Conservation (phyloP, 2,888 invertebrate genomes). For the Cetonia aurata region DNA sequence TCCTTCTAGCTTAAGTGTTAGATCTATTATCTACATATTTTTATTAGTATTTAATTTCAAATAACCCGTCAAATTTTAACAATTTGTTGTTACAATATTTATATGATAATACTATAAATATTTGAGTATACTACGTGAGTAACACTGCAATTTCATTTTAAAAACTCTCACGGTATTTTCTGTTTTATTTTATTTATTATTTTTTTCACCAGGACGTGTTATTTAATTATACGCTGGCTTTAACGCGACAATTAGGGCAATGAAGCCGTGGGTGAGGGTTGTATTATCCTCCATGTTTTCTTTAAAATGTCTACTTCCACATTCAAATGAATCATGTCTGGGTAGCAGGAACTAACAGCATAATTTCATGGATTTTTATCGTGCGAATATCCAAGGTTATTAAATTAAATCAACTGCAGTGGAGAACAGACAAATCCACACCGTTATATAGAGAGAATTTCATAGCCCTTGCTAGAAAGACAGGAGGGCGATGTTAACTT, state of each 20-base stretch:
- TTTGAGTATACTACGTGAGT: background rate
- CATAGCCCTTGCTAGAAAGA: too few relatives aligned
- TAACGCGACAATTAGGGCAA: slow-evolving; percentile 24
- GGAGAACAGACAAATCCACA: too few relatives aligned
- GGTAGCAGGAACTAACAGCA: slow-evolving; percentile 22
- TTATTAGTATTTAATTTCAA: slow-evolving; percentile 10
- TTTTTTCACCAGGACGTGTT: too few relatives aligned
- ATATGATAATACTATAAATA: slow-evolving; percentile 4
- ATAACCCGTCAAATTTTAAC: slow-evolving; percentile 7
- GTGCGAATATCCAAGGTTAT: slow-evolving; percentile 25
- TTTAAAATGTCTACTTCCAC: slow-evolving; percentile 34
- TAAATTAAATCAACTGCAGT: slow-evolving; percentile 20
- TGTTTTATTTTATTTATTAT: too few relatives aligned
- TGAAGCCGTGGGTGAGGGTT: slow-evolving; percentile 21
- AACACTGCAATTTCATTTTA: too few relatives aligned
- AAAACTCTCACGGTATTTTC: too few relatives aligned
- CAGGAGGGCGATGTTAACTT: too few relatives aligned
- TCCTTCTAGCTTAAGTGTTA: too few relatives aligned
- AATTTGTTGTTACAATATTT: slow-evolving; percentile 15
- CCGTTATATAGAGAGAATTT: too few relatives aligned
- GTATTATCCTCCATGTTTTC: slow-evolving; percentile 16
- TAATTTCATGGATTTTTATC: slow-evolving; percentile 32
- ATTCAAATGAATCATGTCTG: slow-evolving; percentile 34
- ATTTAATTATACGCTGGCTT: too few relatives aligned
- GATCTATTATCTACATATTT: too few relatives aligned